These are phyloP conservation scores for Drosophila punjabiensis DNA, from an alignment of 1,140 invertebrate species.

Conservation along the genomic window DNA sequence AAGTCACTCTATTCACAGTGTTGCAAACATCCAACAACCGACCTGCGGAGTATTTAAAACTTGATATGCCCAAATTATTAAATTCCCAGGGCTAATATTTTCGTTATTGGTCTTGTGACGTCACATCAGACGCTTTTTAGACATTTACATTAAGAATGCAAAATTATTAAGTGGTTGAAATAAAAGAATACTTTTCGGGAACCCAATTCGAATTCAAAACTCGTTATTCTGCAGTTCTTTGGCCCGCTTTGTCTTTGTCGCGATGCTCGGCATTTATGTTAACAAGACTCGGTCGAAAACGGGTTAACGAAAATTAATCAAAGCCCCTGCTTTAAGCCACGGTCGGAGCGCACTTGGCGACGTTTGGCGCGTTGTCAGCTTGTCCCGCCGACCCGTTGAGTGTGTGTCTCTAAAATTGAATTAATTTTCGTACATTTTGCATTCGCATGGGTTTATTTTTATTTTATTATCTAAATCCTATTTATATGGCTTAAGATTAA, in stretches of 20 bases:
- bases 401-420: conserved; percentile 47
- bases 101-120: neutral
- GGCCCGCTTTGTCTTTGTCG: conserved; percentile 38
- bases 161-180: conserved; percentile 22
- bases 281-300: conserved; percentile 64
- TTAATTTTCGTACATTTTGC: conserved; percentile 61
- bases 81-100: neutral
- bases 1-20: no score
- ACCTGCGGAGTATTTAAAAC: neutral
- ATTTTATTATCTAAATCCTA: conserved; percentile 73
- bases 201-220: conserved; percentile 31
- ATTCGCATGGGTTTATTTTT: conserved; percentile 53
- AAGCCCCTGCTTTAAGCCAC: conserved; percentile 48
- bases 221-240: conserved; percentile 47
- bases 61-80: neutral
- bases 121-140: neutral
- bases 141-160: conserved; percentile 10
- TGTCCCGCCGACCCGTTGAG: conserved; percentile 33
- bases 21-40: neutral
- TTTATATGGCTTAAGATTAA: conserved; percentile 65
- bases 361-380: conserved; percentile 57
- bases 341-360: conserved; percentile 46
- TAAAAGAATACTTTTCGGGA: conserved; percentile 20
- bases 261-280: conserved; percentile 37
- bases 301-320: conserved; percentile 71